Conservation (phyloP, 2,888 invertebrate species). For the Barypeithes pellucidus region DNA sequence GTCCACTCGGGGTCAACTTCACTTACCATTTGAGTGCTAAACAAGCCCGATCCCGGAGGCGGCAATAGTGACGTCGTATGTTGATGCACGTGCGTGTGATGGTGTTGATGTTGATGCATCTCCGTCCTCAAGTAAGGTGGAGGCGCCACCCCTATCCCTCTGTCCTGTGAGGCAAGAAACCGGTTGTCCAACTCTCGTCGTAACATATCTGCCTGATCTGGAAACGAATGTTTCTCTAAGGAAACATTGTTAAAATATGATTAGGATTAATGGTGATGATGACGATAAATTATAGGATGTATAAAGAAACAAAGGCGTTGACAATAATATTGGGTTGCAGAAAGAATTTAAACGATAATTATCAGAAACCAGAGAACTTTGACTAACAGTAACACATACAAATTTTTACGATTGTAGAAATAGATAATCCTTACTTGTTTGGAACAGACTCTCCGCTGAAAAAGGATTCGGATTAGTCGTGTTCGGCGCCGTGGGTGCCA, state of each 20-base stretch:
- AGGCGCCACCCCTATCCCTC: conserved; percentile 72
- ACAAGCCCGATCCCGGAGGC: conserved; percentile 74
- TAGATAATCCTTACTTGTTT: conserved; percentile 84
- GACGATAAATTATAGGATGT: background rate
- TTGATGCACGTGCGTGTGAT: conserved; percentile 93
- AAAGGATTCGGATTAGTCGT: conserved; percentile 85
- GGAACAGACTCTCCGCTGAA: conserved; percentile 90
- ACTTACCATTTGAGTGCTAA: conserved; percentile 80
- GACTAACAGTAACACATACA: too few relatives aligned
- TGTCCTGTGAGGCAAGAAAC: conserved; percentile 90
- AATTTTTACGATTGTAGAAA: too few relatives aligned
- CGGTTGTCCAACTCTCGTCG: conserved; percentile 92
- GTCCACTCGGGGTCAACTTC: too few relatives aligned
- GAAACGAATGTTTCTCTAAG: conserved; percentile 53
- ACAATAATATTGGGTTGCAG: too few relatives aligned
- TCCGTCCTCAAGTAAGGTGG: conserved; percentile 82
- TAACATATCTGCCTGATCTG: conserved; percentile 87
- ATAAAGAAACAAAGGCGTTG: too few relatives aligned
- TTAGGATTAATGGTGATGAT: conserved; percentile 51
- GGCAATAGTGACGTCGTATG: conserved; percentile 82
- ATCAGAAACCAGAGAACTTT: too few relatives aligned
- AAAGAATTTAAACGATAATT: too few relatives aligned
- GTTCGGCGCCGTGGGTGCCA: conserved; percentile 72
- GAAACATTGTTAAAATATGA: conserved; percentile 27
- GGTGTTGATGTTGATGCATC: conserved; percentile 95